Conservation (phyloP, 2,797 vertebrate genomes). For the Platalea minor region DNA sequence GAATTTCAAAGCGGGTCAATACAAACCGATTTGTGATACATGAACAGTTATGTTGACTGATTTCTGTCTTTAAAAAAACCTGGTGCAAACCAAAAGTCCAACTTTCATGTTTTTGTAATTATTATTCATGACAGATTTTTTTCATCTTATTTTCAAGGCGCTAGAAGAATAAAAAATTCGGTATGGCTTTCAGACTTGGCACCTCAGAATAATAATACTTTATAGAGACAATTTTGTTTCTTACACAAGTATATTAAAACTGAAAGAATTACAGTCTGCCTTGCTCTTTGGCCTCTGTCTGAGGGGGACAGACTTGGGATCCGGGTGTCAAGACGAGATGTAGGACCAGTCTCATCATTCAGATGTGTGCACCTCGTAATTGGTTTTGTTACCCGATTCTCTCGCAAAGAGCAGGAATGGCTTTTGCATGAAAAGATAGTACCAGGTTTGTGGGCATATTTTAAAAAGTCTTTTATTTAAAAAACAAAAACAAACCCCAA, state of each 20-base stretch:
- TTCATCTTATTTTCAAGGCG: not conserved
- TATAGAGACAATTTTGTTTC: not conserved
- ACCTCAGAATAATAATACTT: not conserved
- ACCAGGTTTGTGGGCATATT: not conserved
- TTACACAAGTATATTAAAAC: not conserved
- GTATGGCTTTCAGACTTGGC: not conserved
- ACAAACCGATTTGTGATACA: accelerated
- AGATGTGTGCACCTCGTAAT: not conserved
- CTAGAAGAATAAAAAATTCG: not conserved
- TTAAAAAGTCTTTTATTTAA: not conserved
- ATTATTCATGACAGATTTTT: not conserved
- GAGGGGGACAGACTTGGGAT: not conserved
- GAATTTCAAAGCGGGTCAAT: not conserved
- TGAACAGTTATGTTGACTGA: not conserved
- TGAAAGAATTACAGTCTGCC: not conserved
- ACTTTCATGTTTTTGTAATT: not conserved
- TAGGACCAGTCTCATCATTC: not conserved
- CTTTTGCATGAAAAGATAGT: not conserved
- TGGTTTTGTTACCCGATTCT: not conserved
- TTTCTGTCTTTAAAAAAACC: not conserved
- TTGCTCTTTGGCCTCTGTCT: not conserved
- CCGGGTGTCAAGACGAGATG: not conserved
- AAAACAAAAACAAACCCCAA: not conserved
- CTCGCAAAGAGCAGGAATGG: not conserved
- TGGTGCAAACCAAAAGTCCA: not conserved